These are phyloP conservation scores for Serilophus lunatus DNA, from an alignment of 2,113 vertebrate genomes.

Conservation along the genomic window DNA sequence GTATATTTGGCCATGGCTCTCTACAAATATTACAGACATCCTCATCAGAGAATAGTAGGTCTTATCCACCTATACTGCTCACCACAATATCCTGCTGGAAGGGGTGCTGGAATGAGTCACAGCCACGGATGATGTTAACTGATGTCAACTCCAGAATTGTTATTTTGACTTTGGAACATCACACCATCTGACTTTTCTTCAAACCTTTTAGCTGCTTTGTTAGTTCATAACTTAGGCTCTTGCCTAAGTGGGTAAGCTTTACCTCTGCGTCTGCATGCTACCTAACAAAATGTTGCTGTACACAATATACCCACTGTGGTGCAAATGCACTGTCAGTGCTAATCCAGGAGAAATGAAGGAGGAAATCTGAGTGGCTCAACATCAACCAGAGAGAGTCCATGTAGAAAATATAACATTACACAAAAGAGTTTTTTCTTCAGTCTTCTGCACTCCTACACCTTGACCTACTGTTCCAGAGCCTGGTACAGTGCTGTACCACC, in stretches of 20 bases:
- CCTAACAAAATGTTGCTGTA: neutral
- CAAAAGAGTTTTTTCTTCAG: neutral
- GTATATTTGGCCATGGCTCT: neutral
- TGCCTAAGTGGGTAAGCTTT: neutral
- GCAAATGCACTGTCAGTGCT: neutral
- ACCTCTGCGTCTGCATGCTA: neutral
- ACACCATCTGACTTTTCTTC: neutral
- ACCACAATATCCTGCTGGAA: neutral
- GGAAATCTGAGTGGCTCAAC: neutral
- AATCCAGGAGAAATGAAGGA: neutral
- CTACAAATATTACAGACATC: neutral
- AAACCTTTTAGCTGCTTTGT: neutral
- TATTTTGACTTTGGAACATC: neutral
- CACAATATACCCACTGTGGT: fast-evolving
- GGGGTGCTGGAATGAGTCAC: neutral
- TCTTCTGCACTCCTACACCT: neutral
- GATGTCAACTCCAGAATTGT: neutral
- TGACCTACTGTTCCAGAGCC: neutral
- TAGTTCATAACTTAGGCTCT: neutral
- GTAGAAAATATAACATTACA: neutral
- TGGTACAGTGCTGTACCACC: too few species aligned
- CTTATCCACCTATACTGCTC: neutral
- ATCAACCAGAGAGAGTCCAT: neutral
- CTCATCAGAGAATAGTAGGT: neutral
- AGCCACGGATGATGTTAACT: neutral